Percentiles rank a stretch among this genome's conserved stretches.
These are phyloP conservation scores for Cinara cedri DNA, from an alignment of 2,888 invertebrate species.

Conservation along the genomic window DNA sequence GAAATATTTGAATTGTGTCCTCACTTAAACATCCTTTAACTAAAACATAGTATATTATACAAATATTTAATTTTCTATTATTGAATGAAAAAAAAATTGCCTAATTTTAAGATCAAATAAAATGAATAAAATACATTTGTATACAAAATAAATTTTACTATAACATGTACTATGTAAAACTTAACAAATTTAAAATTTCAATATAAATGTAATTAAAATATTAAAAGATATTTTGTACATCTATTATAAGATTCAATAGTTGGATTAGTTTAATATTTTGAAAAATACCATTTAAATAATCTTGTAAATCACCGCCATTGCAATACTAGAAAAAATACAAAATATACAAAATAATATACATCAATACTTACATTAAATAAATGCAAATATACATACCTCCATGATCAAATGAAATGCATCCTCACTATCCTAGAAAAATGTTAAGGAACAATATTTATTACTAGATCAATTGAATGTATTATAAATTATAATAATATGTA, in stretches of 20 bases:
- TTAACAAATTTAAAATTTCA: background rate
- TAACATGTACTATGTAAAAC: background rate
- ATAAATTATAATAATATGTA: constrained; percentile 30
- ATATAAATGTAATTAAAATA: background rate
- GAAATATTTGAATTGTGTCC: constrained; percentile 93
- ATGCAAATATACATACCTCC: constrained; percentile 75
- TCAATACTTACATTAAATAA: constrained; percentile 61
- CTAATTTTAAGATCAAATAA: no score
- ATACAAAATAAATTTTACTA: background rate
- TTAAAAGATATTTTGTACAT: background rate
- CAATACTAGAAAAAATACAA: constrained; percentile 76
- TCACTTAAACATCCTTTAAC: constrained; percentile 95
- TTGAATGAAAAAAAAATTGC: no score
- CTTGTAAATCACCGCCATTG: constrained; percentile 98
- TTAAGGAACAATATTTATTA: constrained; percentile 62
- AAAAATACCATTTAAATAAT: constrained; percentile 69
- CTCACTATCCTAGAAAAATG: constrained; percentile 41
- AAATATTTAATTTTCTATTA: background rate
- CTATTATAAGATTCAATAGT: background rate
- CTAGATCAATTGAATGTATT: constrained; percentile 92
- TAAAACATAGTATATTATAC: constrained; percentile 62
- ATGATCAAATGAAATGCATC: constrained; percentile 77
- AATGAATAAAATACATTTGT: background rate
- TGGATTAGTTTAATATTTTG: background rate
- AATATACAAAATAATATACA: constrained; percentile 41